phyloP scores from a whole-genome alignment of 2,797 vertebrate species.

The Premnoplex brunnescens region DNA sequence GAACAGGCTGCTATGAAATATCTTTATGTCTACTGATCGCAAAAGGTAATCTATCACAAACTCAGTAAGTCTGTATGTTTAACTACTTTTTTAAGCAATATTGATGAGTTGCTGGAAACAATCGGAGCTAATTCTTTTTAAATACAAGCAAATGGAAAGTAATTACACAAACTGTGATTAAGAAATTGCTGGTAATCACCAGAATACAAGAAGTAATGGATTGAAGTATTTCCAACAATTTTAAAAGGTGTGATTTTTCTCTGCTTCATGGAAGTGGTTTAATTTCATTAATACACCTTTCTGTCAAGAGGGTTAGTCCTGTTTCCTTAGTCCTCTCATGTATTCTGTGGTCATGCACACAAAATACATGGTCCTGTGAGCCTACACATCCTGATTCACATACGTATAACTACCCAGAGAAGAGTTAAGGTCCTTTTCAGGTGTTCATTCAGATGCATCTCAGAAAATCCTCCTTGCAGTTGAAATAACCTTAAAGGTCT shows the following conservation, averaged over 20 bases:
- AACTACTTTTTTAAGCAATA: not conserved
- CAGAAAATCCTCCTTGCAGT: not conserved
- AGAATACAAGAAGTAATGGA: not conserved
- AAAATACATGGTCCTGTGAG: not conserved
- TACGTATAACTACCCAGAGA: not conserved
- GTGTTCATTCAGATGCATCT: not conserved
- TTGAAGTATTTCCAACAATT: conserved; percentile 8
- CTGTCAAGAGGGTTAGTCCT: not conserved
- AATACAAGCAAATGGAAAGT: conserved; percentile 32
- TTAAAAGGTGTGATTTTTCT: not conserved
- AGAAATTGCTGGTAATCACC: conserved; percentile 28
- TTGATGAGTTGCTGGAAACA: conserved; percentile 17
- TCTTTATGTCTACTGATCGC: not conserved
- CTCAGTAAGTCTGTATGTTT: not conserved
- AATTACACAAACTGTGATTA: conserved; percentile 44
- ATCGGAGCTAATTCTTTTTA: conserved; percentile 22
- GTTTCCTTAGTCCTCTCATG: not conserved
- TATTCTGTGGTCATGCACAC: not conserved
- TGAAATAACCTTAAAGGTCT: not conserved
- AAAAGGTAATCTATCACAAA: not conserved
- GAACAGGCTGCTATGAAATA: not conserved
- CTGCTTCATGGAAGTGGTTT: not conserved
- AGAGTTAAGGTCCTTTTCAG: not conserved
- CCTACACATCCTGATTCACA: not conserved
- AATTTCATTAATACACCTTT: not conserved